A percentile compares a stretch with the other conserved stretches of the same genome.
phyloP scores from a whole-genome alignment of 2,888 invertebrate species.

The Calliopum simillimum region DNA sequence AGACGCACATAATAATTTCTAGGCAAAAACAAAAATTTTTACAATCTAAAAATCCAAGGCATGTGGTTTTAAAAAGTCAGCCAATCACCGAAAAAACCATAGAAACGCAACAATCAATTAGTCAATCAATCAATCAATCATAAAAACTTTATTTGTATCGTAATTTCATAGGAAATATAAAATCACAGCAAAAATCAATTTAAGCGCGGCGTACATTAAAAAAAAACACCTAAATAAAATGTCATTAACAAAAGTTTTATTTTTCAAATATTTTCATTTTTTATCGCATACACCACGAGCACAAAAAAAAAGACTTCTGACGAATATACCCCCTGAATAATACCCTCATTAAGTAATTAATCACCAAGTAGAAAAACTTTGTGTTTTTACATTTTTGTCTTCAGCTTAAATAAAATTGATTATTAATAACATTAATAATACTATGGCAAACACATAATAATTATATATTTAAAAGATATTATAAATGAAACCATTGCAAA shows the following conservation, averaged over 20 bases:
- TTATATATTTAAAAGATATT: constrained; percentile 14
- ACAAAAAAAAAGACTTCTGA: no score
- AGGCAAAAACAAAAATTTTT: no score
- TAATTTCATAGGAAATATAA: constrained; percentile 19
- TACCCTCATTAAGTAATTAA: constrained; percentile 30
- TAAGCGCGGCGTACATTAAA: neutral
- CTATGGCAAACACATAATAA: constrained; percentile 17
- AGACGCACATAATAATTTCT: no score
- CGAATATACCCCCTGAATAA: no score
- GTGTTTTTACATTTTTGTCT: neutral
- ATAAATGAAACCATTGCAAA: constrained; percentile 27
- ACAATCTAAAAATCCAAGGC: no score
- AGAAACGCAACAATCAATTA: neutral
- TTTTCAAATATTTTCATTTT: neutral
- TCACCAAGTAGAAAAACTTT: constrained; percentile 22
- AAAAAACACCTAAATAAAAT: neutral
- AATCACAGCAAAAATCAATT: constrained; percentile 16
- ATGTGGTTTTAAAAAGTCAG: no score
- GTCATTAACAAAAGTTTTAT: constrained; percentile 7
- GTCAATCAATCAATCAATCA: constrained; percentile 8
- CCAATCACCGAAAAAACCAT: no score
- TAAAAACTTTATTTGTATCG: neutral
- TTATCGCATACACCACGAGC: neutral
- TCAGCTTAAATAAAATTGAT: constrained; percentile 9
- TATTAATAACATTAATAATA: constrained; percentile 23